A percentile compares a stretch with the other conserved stretches of the same genome.
phyloP scores from a whole-genome alignment of 2,888 invertebrate species.

The Xestobium rufovillosum region DNA sequence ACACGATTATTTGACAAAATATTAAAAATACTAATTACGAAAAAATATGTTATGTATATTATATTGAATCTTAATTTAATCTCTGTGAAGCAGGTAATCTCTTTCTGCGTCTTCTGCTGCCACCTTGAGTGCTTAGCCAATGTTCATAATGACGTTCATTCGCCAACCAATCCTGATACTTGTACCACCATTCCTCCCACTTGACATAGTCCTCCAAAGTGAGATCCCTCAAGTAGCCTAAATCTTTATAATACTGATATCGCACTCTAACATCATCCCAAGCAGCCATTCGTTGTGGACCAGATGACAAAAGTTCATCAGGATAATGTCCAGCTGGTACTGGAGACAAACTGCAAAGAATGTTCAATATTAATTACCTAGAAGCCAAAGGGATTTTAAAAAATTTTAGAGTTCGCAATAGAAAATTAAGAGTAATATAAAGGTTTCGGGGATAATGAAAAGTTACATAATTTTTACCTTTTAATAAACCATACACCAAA shows the following conservation, averaged over 20 bases:
- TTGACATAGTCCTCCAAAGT: constrained; percentile 78
- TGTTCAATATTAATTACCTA: constrained; percentile 7
- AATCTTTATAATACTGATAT: constrained; percentile 82
- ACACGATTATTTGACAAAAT: no score
- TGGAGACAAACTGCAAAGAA: constrained; percentile 48
- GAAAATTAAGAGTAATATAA: no score
- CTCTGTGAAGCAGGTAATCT: constrained; percentile 39
- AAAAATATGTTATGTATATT: no score
- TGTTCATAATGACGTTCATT: constrained; percentile 70
- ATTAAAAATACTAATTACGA: no score
- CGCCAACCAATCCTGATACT: constrained; percentile 85
- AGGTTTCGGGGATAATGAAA: no score
- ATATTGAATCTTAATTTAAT: constrained; percentile 41
- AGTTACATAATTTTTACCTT: no score
- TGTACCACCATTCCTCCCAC: constrained; percentile 95
- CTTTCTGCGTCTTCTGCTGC: constrained; percentile 33
- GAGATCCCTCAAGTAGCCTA: constrained; percentile 74
- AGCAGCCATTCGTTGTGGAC: constrained; percentile 62
- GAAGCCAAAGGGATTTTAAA: constrained; percentile 4
- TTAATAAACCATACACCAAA: no score
- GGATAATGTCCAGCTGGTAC: constrained; percentile 72
- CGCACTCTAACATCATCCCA: constrained; percentile 87
- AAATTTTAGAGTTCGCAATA: no score
- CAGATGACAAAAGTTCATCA: constrained; percentile 65
- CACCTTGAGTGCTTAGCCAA: constrained; percentile 51